phyloP scores from a whole-genome alignment of 2,888 invertebrate species.

The Linnaemya tessellans region DNA sequence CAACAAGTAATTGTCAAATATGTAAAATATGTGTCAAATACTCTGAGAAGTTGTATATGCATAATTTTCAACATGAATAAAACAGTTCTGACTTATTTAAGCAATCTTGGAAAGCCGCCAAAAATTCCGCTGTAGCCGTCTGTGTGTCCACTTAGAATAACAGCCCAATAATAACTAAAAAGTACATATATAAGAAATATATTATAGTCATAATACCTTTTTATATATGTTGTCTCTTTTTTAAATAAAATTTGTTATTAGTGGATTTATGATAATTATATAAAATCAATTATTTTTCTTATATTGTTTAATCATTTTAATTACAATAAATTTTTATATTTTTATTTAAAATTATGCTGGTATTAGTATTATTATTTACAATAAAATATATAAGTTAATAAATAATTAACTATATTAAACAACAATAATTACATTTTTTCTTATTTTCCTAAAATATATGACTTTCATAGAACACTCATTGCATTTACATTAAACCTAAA shows the following conservation, averaged over 20 bases:
- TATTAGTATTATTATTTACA: conserved; percentile 60
- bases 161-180: not conserved
- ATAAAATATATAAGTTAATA: conserved; percentile 62
- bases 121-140: no score
- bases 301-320: conserved; percentile 65
- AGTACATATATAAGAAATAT: not conserved
- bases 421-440: conserved; percentile 63
- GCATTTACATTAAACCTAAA: conserved; percentile 70
- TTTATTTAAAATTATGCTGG: conserved; percentile 19
- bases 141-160: no score
- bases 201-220: no score
- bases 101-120: no score
- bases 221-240: not conserved
- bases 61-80: no score
- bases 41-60: no score
- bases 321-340: conserved; percentile 31
- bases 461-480: conserved; percentile 81
- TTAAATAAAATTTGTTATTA: not conserved
- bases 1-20: no score
- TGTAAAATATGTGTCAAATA: no score
- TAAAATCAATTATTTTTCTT: conserved; percentile 63
- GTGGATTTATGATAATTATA: not conserved
- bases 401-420: conserved; percentile 63
- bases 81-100: no score
- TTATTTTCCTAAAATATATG: conserved; percentile 76